These are phyloP conservation scores for Hipparchia sbordonii DNA, from an alignment of 2,888 invertebrate genomes.

Conservation along the genomic window DNA sequence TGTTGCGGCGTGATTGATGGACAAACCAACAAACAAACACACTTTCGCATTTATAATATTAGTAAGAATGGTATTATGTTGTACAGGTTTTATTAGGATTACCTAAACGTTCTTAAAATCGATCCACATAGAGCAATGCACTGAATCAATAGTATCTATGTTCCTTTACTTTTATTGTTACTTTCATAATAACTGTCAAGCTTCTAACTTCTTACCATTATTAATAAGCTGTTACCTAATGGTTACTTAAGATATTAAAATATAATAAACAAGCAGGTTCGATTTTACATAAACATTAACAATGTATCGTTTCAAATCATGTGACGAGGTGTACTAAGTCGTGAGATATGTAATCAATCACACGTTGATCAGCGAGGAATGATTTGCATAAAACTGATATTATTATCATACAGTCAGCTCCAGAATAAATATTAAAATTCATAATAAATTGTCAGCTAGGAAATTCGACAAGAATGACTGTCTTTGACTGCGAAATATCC, in stretches of 20 bases:
- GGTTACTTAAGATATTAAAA: not conserved
- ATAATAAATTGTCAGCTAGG: not conserved
- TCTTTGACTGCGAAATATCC: not conserved
- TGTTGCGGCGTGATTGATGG: too few relatives aligned
- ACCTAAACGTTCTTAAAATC: too few relatives aligned
- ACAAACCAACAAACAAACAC: too few relatives aligned
- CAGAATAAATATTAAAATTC: not conserved
- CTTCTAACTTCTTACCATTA: too few relatives aligned
- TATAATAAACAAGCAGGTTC: not conserved
- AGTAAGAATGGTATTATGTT: too few relatives aligned
- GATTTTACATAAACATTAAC: not conserved
- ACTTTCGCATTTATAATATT: too few relatives aligned
- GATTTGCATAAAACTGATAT: slow-evolving; percentile 22
- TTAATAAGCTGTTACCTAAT: too few relatives aligned
- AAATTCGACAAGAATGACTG: not conserved
- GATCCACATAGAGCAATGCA: too few relatives aligned
- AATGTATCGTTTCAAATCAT: slow-evolving; percentile 9
- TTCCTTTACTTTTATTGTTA: too few relatives aligned
- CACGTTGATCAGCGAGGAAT: slow-evolving; percentile 16
- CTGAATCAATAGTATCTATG: too few relatives aligned
- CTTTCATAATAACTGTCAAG: too few relatives aligned
- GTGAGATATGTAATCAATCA: slow-evolving; percentile 25
- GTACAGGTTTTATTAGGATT: too few relatives aligned
- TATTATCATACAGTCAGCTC: not conserved
- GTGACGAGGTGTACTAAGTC: slow-evolving; percentile 20